Conservation (phyloP, 2,113 vertebrate genomes). For the Gorsachius goisagi region DNA sequence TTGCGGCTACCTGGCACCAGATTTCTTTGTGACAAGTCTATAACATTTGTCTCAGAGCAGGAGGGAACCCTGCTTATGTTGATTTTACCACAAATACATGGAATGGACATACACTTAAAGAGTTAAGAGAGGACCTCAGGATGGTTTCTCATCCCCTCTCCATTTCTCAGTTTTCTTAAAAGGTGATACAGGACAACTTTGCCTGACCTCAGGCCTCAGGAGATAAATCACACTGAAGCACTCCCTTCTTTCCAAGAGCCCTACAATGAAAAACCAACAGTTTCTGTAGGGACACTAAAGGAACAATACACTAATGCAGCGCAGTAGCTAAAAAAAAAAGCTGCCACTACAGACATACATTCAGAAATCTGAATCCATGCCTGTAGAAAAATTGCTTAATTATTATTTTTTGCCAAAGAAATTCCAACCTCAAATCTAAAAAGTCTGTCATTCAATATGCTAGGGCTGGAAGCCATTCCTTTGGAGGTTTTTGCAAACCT, state of each 20-base stretch:
- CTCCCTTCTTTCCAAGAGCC: neutral
- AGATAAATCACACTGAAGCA: neutral
- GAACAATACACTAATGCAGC: neutral
- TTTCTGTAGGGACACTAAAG: neutral
- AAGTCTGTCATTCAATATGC: neutral
- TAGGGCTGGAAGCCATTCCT: neutral
- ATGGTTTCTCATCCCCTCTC: neutral
- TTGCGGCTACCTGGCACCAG: neutral
- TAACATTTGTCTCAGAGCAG: neutral
- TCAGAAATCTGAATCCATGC: neutral
- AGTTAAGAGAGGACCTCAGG: neutral
- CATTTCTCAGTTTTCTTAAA: neutral
- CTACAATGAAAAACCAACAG: neutral
- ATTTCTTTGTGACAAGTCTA: neutral
- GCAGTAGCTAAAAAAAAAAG: neutral
- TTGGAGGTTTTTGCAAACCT: neutral
- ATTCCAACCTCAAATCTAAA: neutral
- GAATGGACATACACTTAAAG: neutral
- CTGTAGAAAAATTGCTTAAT: neutral
- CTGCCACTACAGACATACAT: neutral
- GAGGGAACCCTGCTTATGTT: neutral
- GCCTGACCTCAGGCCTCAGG: neutral
- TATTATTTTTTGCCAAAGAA: neutral
- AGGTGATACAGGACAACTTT: neutral
- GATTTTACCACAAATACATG: neutral